phyloP scores from a whole-genome alignment of 2,888 invertebrate genomes.

The Ormyrus thymus region DNA sequence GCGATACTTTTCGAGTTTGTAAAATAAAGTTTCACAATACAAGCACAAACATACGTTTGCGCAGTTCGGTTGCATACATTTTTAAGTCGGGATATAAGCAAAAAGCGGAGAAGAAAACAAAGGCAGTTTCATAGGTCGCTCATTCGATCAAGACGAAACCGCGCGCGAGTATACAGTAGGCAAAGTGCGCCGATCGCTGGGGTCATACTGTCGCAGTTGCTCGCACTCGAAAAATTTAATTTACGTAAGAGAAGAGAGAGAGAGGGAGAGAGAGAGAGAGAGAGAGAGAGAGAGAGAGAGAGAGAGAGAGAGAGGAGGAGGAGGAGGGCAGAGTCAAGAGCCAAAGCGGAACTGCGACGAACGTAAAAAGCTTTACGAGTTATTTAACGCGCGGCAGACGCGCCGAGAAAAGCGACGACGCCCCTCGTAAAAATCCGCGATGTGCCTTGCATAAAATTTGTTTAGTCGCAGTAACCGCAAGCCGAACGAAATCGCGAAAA shows the following conservation, averaged over 20 bases:
- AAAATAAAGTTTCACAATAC: too few species aligned
- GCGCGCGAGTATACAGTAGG: neutral
- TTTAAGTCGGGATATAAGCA: too few species aligned
- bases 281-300: neutral
- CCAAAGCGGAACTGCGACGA: constrained; percentile 26
- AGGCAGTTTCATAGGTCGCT: too few species aligned
- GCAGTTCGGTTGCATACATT: too few species aligned
- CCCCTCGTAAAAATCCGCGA: constrained; percentile 34
- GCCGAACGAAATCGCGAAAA: constrained; percentile 14
- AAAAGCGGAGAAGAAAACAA: too few species aligned
- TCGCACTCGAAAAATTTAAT: constrained; percentile 26
- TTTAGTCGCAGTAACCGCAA: constrained; percentile 10
- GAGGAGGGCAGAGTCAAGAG: neutral
- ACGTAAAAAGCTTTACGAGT: constrained; percentile 44
- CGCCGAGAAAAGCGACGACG: neutral
- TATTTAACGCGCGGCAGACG: constrained; percentile 25
- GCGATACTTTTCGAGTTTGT: too few species aligned
- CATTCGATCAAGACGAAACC: neutral
- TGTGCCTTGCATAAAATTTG: constrained; percentile 32
- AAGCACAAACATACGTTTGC: too few species aligned
- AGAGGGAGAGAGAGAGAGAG: neutral
- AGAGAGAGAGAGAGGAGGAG: too few species aligned
- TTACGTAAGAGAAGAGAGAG: constrained; percentile 2
- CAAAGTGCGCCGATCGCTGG: neutral
- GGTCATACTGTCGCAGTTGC: constrained; percentile 4